Evolutionary conservation across 2,888 invertebrate genomes (phyloP).

Genomic region (Plutella xylostella): DNA sequence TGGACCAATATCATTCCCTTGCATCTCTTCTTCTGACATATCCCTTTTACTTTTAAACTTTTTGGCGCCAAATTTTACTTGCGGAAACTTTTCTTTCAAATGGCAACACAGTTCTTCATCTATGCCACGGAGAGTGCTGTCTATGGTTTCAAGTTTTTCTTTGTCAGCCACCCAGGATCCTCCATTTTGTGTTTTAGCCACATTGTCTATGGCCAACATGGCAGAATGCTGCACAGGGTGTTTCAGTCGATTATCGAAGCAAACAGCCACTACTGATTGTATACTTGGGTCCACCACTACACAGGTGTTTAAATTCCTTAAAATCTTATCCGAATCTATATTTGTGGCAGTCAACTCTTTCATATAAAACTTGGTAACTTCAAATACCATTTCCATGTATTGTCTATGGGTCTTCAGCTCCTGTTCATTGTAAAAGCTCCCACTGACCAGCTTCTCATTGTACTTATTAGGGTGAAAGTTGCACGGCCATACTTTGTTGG

Average conservation of each 20-base stretch:
- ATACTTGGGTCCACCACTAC: slow-evolving; percentile 81
- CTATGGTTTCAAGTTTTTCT: slow-evolving; percentile 13
- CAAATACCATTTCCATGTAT: slow-evolving; percentile 71
- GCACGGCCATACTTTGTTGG: slow-evolving; percentile 79
- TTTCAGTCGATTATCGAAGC: slow-evolving; percentile 63
- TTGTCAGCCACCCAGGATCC: slow-evolving; percentile 71
- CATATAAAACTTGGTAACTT: slow-evolving; percentile 51
- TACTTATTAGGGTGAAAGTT: slow-evolving; percentile 86
- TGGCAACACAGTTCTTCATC: slow-evolving; percentile 38
- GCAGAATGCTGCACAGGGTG: slow-evolving; percentile 86
- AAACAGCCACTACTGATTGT: slow-evolving; percentile 75
- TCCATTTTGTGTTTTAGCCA: slow-evolving; percentile 85
- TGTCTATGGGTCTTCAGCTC: slow-evolving; percentile 67
- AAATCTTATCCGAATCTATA: not conserved
- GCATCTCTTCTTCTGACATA: slow-evolving; percentile 20
- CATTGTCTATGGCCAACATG: slow-evolving; percentile 88
- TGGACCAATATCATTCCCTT: slow-evolving; percentile 50
- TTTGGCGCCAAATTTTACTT: slow-evolving; percentile 59
- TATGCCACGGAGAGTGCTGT: slow-evolving; percentile 37
- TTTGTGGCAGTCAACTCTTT: slow-evolving; percentile 11
- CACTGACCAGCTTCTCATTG: slow-evolving; percentile 75
- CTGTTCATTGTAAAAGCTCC: slow-evolving; percentile 66
- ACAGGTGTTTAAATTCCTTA: slow-evolving; percentile 33
- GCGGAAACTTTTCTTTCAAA: slow-evolving; percentile 37
- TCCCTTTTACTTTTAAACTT: slow-evolving; percentile 38